Conservation (phyloP, 30 jellyfish, hydroid and myxozoan genomes). For the Turritopsis dohrnii region DNA sequence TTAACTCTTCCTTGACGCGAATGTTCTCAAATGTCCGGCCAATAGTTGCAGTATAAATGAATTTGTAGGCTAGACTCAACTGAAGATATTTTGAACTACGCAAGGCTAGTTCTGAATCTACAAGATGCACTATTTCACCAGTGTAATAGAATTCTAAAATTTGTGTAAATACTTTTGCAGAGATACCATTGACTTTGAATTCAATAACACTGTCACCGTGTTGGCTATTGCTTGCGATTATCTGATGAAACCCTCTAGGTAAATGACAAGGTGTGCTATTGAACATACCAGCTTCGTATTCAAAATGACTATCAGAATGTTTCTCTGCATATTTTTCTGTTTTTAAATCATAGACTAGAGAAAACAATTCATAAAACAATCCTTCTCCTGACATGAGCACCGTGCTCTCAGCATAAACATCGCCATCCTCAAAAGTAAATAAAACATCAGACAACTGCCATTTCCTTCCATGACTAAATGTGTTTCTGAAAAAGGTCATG, state of each 20-base stretch:
- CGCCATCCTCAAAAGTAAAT: constrained; percentile 58
- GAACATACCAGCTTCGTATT: constrained; percentile 41
- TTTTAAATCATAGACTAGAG: neutral
- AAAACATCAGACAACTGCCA: constrained; percentile 42
- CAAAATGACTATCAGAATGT: constrained; percentile 14
- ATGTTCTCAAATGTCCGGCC: neutral
- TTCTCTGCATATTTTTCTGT: neutral
- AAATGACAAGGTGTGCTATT: constrained; percentile 40
- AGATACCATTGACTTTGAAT: constrained; percentile 32
- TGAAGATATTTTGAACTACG: neutral
- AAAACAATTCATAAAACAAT: constrained; percentile 40
- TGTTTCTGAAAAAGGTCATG: neutral
- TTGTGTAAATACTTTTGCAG: constrained; percentile 26
- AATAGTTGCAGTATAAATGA: neutral
- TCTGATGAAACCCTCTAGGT: constrained; percentile 59
- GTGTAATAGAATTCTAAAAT: constrained; percentile 59
- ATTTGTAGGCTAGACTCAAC: neutral
- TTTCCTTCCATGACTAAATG: neutral
- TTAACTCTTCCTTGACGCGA: neutral
- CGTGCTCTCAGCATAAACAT: constrained; percentile 52
- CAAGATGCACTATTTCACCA: constrained; percentile 45
- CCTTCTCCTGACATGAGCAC: constrained; percentile 52
- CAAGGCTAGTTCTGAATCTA: neutral
- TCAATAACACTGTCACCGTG: constrained; percentile 31
- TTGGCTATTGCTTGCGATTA: constrained; percentile 28